Base-by-base conservation (phyloP, 2,113 vertebrate genomes). In the Scomber scombrus region DNA sequence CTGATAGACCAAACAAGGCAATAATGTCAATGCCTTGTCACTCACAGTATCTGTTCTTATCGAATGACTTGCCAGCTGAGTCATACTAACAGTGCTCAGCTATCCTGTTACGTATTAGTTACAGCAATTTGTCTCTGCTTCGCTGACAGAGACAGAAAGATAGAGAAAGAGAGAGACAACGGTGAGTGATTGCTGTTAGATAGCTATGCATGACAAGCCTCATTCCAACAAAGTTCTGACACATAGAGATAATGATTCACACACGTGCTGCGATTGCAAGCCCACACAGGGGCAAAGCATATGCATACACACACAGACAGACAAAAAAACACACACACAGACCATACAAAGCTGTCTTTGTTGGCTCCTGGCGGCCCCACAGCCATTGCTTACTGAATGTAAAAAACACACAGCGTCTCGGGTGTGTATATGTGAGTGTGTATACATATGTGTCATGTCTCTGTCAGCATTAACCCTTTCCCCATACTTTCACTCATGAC, bases 261-360 rank as follows among this genome's bases (percentile, higher is more conserved):
- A 92, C 91, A 91, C 90, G 84, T 90, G 92, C 90, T 91, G 85
- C n/a, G 68, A 78, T 91, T 90, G 87, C 86, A 91, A 91, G 87
- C 92, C 89, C 90, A 91, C 88, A 89, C 91, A 88, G 75, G 64
- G 89, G 79, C 87, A 89, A 80, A 85, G 80, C 85, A 85, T 70
- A 75, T 56, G 60, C 66, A 80, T 5, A 63, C 56, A 57, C 67
- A 88, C 74, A 71, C 60, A 82, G 49, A 77, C 72, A 52, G 23
- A 26, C 23, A 26, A 26, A n/a, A 58, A 70, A 68, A 75, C 80
- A 63, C 61, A 63, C 26, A 54, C 69, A 79, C 19, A 75, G 19
- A 73, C 52, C 63, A 75, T 26, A 95, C 93, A 95, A 94, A 88
- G 93, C 84, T 23, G 87, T 66, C 93, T 90, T 95, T 95, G 94